These are phyloP conservation scores for Apamea sordens DNA, from an alignment of 2,888 invertebrate species.

Conservation along the genomic window DNA sequence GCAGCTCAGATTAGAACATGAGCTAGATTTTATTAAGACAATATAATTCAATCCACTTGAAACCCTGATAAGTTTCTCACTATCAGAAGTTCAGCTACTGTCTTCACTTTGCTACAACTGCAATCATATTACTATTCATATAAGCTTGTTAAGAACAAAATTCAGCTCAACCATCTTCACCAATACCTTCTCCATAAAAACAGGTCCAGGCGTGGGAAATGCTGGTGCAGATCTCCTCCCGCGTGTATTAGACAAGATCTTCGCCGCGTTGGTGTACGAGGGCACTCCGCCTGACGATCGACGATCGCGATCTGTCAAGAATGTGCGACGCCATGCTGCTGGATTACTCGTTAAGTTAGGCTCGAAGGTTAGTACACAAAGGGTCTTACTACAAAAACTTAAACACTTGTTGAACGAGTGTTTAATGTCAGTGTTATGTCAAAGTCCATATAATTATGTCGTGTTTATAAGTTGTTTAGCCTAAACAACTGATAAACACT, in stretches of 20 bases:
- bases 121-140: background rate
- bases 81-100: too few species aligned
- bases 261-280: conserved; percentile 94
- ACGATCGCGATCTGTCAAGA: conserved; percentile 94
- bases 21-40: background rate
- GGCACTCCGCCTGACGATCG: conserved; percentile 91
- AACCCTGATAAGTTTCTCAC: background rate
- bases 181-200: background rate
- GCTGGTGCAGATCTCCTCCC: conserved; percentile 91
- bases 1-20: background rate
- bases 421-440: too few species aligned
- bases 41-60: background rate
- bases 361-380: conserved; percentile 89
- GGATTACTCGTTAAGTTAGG: conserved; percentile 97
- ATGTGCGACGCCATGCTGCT: conserved; percentile 96
- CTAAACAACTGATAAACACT: too few species aligned
- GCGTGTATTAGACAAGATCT: conserved; percentile 96
- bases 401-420: too few species aligned
- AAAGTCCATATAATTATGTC: too few species aligned
- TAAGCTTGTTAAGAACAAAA: background rate
- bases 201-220: conserved; percentile 84
- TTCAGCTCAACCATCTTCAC: background rate
- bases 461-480: too few species aligned
- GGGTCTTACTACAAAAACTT: too few species aligned
- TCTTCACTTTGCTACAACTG: background rate